These are phyloP conservation scores for Crocidura indochinensis DNA, from an alignment of 2,797 vertebrate species.

Conservation along the genomic window DNA sequence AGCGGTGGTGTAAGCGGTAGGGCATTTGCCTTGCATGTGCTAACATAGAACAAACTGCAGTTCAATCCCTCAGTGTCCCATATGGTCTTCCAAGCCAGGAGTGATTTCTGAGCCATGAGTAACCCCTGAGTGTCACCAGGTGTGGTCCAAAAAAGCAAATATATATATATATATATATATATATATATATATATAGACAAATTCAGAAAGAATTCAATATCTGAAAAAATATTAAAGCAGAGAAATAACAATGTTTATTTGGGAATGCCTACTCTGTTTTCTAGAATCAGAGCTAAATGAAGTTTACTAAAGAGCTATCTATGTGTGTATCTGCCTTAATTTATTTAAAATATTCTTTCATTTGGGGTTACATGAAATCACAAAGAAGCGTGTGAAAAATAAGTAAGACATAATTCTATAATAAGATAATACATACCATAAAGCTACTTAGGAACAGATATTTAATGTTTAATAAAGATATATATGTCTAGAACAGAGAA, in stretches of 20 bases:
- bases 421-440: background rate
- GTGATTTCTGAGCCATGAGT: too few relatives aligned
- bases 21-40: too few relatives aligned
- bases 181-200: too few relatives aligned
- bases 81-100: too few relatives aligned
- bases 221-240: slow-evolving; percentile 54
- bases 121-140: too few relatives aligned
- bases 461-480: slow-evolving; percentile 57
- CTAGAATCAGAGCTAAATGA: slow-evolving; percentile 49
- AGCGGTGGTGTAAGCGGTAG: too few relatives aligned
- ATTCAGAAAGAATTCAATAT: background rate
- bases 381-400: slow-evolving; percentile 10
- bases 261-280: background rate
- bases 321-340: slow-evolving; percentile 25
- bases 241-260: slow-evolving; percentile 36
- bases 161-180: too few relatives aligned
- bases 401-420: slow-evolving; percentile 36
- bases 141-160: too few relatives aligned
- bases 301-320: slow-evolving; percentile 4
- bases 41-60: too few relatives aligned
- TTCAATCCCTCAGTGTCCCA: too few relatives aligned
- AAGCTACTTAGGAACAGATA: background rate
- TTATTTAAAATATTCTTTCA: slow-evolving; percentile 17
- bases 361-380: background rate
- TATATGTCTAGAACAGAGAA: slow-evolving; percentile 17